These are phyloP conservation scores for Anseranas semipalmata DNA, from an alignment of 2,113 vertebrate genomes.

Conservation along the genomic window DNA sequence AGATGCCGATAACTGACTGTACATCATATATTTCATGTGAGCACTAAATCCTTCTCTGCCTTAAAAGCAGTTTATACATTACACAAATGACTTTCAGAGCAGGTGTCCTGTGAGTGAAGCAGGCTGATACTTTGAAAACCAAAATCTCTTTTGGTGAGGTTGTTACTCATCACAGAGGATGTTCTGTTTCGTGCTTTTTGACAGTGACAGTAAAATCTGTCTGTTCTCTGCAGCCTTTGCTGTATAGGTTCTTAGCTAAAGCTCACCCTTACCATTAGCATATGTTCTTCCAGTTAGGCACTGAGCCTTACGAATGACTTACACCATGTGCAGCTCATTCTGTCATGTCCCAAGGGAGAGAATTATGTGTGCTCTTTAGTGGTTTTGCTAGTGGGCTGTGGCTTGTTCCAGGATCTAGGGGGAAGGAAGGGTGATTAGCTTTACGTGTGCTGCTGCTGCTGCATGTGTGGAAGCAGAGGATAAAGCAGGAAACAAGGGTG, in stretches of 20 bases:
- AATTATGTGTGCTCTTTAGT: conserved; percentile 46
- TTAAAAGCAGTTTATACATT: neutral
- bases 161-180: neutral
- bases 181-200: neutral
- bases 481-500: neutral
- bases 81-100: neutral
- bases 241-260: neutral
- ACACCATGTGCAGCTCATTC: conserved; percentile 32
- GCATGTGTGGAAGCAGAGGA: neutral
- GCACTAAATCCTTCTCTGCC: neutral
- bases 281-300: neutral
- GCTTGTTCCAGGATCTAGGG: conserved; percentile 27
- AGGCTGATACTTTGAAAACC: neutral
- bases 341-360: conserved; percentile 22
- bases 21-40: accelerated
- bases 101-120: neutral
- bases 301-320: neutral
- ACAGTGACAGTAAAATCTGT: neutral
- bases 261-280: neutral
- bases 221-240: neutral
- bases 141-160: neutral
- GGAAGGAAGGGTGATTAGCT: conserved; percentile 27
- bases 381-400: conserved; percentile 50
- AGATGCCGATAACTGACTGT: neutral
- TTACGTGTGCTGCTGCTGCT: neutral